phyloP scores from a whole-genome alignment of 1,140 invertebrate genomes.

The Cecropterus lyciades region DNA sequence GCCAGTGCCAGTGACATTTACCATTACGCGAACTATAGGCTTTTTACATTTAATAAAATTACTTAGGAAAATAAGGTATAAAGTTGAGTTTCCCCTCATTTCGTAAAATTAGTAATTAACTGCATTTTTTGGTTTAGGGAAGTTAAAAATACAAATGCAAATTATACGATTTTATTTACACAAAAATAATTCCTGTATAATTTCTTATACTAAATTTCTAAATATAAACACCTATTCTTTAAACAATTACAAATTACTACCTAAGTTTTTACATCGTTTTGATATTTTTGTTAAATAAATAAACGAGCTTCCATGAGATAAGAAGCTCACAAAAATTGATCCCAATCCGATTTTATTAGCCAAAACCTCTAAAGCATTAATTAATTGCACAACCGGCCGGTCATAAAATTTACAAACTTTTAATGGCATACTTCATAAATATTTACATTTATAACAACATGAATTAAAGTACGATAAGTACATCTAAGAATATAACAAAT shows the following conservation, averaged over 20 bases:
- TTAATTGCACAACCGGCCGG: conserved; percentile 80
- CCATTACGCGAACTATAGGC: no score
- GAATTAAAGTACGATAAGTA: conserved; percentile 14
- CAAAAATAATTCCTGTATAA: not conserved
- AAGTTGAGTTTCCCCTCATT: no score
- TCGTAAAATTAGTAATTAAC: no score
- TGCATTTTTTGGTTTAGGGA: not conserved
- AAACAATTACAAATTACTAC: not conserved
- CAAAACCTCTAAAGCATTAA: conserved; percentile 52
- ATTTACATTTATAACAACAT: conserved; percentile 50
- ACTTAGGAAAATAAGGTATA: no score
- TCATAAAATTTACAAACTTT: conserved; percentile 60
- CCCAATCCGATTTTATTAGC: conserved; percentile 41
- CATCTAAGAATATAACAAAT: not conserved
- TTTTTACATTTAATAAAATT: no score
- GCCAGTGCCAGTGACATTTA: no score
- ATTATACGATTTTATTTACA: not conserved
- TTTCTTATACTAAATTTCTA: not conserved
- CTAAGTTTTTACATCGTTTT: conserved; percentile 11
- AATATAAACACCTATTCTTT: not conserved
- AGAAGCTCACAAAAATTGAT: conserved; percentile 48
- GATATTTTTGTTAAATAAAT: conserved; percentile 50
- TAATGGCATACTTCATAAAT: conserved; percentile 45
- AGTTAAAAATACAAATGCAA: not conserved
- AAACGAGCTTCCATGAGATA: conserved; percentile 48